These are phyloP conservation scores for Cremastinae sp. DNA, from an alignment of 2,888 invertebrate genomes.

Conservation along the genomic window DNA sequence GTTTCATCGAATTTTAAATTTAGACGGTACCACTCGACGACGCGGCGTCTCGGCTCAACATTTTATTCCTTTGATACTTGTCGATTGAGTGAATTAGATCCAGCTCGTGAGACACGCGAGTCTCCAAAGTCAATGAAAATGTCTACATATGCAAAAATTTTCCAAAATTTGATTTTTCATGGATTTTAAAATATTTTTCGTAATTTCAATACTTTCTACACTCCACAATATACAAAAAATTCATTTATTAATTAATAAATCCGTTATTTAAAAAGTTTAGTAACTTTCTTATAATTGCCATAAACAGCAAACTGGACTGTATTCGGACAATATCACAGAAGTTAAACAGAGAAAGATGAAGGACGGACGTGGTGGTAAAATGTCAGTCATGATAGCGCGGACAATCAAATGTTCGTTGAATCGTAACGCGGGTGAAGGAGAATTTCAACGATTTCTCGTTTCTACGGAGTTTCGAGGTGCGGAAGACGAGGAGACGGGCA, in stretches of 20 bases:
- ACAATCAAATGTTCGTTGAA: constrained; percentile 77
- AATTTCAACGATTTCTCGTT: constrained; percentile 44
- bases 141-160: no score
- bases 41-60: constrained; percentile 36
- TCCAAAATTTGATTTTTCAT: no score
- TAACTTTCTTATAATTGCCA: no score
- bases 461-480: constrained; percentile 70
- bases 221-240: no score
- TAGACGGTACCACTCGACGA: constrained; percentile 34
- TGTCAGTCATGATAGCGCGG: constrained; percentile 77
- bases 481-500: constrained; percentile 76
- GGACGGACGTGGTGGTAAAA: constrained; percentile 71
- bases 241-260: no score
- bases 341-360: constrained; percentile 35
- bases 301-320: no score
- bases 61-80: constrained; percentile 15
- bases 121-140: neutral
- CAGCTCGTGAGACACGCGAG: constrained; percentile 27
- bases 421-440: constrained; percentile 67
- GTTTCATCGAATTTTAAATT: neutral
- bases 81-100: neutral
- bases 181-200: no score
- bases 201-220: no score
- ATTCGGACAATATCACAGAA: constrained; percentile 33
- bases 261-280: no score